Conservation (phyloP, 1,140 invertebrate genomes). For the Leptopilina boulardi region DNA sequence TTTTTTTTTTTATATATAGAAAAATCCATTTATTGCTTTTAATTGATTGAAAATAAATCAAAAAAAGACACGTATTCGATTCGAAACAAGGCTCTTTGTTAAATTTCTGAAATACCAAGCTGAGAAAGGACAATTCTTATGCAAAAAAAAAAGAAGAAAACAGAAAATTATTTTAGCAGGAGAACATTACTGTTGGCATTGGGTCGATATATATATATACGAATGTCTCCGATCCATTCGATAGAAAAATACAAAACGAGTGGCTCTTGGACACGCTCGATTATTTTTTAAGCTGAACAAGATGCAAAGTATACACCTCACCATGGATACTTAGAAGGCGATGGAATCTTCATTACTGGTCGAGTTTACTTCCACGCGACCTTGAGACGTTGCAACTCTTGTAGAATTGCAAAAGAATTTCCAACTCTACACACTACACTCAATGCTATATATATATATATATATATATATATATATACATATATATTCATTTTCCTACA, state of each 20-base stretch:
- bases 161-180: neutral
- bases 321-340: conserved; percentile 33
- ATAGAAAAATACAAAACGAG: conserved; percentile 7
- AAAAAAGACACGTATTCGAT: neutral
- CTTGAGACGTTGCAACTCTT: conserved; percentile 35
- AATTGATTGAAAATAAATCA: conserved; percentile 2
- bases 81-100: neutral
- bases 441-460: neutral
- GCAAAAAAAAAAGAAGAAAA: neutral
- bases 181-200: neutral
- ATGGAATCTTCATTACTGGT: conserved; percentile 38
- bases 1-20: no score
- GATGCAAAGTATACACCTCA: conserved; percentile 37
- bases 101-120: neutral
- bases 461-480: neutral
- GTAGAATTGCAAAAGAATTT: neutral
- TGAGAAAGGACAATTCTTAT: conserved; percentile 1
- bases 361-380: conserved; percentile 8
- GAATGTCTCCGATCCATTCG: neutral
- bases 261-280: conserved; percentile 15
- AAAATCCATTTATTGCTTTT: no score
- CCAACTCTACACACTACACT: neutral
- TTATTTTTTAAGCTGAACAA: conserved; percentile 36
- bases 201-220: neutral
- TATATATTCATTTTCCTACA: neutral